Evolutionary conservation across 2,888 invertebrate species (phyloP).

Genomic region (Abrostola tripartita): DNA sequence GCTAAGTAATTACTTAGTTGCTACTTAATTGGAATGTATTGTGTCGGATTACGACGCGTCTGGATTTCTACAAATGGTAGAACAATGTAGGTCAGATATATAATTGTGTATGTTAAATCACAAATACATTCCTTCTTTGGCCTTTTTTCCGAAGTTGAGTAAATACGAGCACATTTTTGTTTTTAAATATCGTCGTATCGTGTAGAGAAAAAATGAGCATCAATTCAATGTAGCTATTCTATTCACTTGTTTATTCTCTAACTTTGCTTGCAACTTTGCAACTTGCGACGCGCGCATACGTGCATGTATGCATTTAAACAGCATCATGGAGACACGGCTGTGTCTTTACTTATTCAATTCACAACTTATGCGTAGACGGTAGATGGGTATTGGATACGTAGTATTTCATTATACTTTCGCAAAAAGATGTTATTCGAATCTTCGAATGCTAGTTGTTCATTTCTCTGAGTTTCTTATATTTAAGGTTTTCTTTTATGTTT

Average conservation of each 20-base stretch:
- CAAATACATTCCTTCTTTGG: too few species aligned
- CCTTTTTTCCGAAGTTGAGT: too few species aligned
- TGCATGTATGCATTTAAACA: background rate
- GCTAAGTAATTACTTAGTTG: too few species aligned
- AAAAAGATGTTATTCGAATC: background rate
- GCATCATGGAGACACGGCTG: background rate
- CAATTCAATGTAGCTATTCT: background rate
- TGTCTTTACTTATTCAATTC: background rate
- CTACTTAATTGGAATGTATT: too few species aligned
- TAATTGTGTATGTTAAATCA: too few species aligned
- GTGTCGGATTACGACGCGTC: too few species aligned
- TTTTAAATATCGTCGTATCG: background rate
- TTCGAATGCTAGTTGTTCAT: background rate
- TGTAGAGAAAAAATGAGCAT: background rate
- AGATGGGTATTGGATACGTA: background rate
- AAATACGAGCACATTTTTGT: too few species aligned
- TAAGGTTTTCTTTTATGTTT: background rate
- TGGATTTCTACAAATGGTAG: too few species aligned
- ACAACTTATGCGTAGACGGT: slow-evolving; percentile 2
- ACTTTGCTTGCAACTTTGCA: background rate
- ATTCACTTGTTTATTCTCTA: background rate
- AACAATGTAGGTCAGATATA: too few species aligned
- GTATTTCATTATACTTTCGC: background rate
- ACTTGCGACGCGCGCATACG: slow-evolving; percentile 1
- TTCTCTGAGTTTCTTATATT: background rate